These are phyloP conservation scores for Poicephalus gulielmi DNA, from an alignment of 2,113 vertebrate species.

Conservation along the genomic window DNA sequence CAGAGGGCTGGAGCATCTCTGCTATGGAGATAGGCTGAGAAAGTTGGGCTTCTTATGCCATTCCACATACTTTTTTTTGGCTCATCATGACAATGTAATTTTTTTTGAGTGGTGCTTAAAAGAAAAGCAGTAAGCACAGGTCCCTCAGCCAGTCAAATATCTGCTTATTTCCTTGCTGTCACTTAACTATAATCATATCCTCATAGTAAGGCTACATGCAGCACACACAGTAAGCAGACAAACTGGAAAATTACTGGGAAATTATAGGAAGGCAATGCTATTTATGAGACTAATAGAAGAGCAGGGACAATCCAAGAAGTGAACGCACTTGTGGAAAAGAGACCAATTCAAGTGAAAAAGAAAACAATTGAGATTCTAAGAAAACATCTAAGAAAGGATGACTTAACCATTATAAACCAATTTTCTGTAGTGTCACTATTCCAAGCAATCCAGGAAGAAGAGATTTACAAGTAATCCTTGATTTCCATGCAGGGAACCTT, in stretches of 20 bases:
- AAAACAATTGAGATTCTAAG: background rate
- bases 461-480: constrained; percentile 48
- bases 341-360: background rate
- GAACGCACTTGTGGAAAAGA: background rate
- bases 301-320: background rate
- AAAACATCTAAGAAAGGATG: background rate
- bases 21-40: background rate
- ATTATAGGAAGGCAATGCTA: background rate
- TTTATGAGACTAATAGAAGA: background rate
- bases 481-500: constrained; percentile 38
- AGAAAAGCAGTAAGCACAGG: background rate
- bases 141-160: background rate
- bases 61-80: background rate
- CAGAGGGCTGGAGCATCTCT: background rate
- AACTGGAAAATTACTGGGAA: background rate
- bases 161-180: background rate
- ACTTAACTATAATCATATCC: background rate
- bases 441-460: constrained; percentile 19
- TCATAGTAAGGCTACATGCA: background rate
- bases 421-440: constrained; percentile 39
- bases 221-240: background rate
- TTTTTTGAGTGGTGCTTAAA: background rate
- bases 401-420: background rate
- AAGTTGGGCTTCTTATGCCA: background rate
- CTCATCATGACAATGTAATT: background rate